phyloP scores from a whole-genome alignment of 2,888 invertebrate genomes.

The Saturnia pavonia region DNA sequence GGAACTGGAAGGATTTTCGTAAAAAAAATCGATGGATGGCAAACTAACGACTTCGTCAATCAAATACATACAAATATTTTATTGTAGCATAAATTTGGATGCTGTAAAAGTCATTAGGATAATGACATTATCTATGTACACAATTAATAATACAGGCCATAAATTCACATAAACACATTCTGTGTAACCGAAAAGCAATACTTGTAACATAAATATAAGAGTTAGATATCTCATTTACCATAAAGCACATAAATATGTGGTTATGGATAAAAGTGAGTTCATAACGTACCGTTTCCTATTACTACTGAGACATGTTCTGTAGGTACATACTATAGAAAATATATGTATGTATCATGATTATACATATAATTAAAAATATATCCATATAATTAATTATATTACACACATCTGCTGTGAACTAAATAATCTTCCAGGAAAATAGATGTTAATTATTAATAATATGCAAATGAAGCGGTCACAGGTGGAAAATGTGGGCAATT shows the following conservation, averaged over 20 bases:
- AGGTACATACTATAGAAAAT: no score
- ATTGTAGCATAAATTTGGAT: no score
- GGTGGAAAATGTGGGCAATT: conserved; percentile 45
- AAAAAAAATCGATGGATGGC: no score
- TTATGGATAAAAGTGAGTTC: background rate
- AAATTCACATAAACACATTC: background rate
- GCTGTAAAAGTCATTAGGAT: no score
- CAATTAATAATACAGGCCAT: background rate
- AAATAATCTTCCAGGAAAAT: conserved; percentile 34
- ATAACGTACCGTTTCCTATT: background rate
- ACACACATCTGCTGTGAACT: background rate
- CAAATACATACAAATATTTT: no score
- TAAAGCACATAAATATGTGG: background rate
- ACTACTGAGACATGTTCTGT: background rate
- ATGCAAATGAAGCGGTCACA: conserved; percentile 49
- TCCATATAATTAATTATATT: background rate
- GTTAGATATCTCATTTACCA: background rate
- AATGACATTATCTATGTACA: no score
- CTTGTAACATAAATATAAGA: background rate
- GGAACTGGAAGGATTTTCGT: no score
- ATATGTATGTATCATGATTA: background rate
- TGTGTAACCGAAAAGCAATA: background rate
- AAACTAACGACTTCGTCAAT: no score
- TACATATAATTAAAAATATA: background rate
- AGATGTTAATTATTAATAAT: conserved; percentile 45